phyloP scores from a whole-genome alignment of 2,113 vertebrate species.

The Atractosteus spatula region DNA sequence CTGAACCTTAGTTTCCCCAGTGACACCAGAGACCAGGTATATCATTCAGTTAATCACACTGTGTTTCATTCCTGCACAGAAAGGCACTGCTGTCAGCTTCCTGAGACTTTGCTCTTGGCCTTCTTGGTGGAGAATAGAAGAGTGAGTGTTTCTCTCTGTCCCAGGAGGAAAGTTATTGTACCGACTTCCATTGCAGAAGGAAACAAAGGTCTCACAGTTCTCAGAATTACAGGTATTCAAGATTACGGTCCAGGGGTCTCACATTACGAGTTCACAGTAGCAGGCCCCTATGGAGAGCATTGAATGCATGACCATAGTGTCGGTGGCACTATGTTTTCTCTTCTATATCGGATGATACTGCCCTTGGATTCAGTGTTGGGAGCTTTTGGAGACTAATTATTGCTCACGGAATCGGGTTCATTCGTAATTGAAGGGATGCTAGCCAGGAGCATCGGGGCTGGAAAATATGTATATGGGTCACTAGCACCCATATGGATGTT shows the following conservation, averaged over 20 bases:
- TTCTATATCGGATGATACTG: conserved; percentile 13
- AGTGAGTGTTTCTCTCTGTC: conserved; percentile 21
- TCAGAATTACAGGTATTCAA: conserved; percentile 23
- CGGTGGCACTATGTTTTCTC: not conserved
- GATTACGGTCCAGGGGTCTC: conserved; percentile 23
- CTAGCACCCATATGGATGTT: no score
- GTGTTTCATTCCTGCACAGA: conserved; percentile 35
- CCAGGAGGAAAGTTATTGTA: conserved; percentile 34
- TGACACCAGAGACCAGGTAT: conserved; percentile 46
- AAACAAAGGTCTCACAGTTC: conserved; percentile 18
- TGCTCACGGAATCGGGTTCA: conserved; percentile 9
- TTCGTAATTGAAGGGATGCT: conserved; percentile 14
- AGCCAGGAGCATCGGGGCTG: not conserved
- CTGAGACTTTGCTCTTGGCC: conserved; percentile 26
- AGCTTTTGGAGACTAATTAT: conserved; percentile 18
- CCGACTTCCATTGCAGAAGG: conserved; percentile 9
- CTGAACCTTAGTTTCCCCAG: conserved; percentile 38
- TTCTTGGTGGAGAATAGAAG: conserved; percentile 29
- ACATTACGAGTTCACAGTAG: conserved; percentile 41
- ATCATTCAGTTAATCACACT: conserved; percentile 51
- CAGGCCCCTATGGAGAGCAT: conserved; percentile 14
- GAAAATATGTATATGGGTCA: no score
- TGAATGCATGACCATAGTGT: not conserved
- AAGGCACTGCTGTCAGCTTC: conserved; percentile 26
- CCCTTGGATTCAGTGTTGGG: not conserved